Conservation (phyloP, 1,140 invertebrate species). For the Aethina tumida region DNA sequence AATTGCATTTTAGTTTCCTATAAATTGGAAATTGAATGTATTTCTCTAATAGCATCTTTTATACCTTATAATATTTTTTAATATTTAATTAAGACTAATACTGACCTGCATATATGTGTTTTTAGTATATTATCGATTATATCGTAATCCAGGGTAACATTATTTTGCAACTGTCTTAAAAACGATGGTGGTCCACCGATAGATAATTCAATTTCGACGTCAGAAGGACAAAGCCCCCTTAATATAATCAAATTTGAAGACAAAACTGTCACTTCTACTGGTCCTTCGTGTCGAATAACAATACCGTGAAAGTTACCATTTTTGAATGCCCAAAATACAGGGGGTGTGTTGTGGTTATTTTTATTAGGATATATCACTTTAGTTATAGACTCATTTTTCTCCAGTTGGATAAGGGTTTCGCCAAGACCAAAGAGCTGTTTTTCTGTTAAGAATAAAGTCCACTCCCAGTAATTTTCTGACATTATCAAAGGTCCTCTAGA, state of each 20-base stretch:
- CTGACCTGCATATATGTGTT: too few relatives aligned
- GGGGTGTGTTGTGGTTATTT: conserved; percentile 22
- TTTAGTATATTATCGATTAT: too few relatives aligned
- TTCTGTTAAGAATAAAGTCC: conserved; percentile 31
- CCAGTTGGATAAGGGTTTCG: conserved; percentile 19
- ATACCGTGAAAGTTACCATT: conserved; percentile 31
- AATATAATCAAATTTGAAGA: conserved; percentile 29
- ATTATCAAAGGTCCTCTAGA: conserved; percentile 34
- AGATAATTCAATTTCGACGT: conserved; percentile 25
- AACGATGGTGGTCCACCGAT: conserved; percentile 24
- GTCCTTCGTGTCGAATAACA: conserved; percentile 26
- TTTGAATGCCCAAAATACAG: conserved; percentile 30
- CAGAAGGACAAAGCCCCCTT: conserved; percentile 21
- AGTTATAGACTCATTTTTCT: conserved; percentile 17
- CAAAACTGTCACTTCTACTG: conserved; percentile 30
- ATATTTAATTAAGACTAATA: too few relatives aligned
- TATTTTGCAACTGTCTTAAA: too few relatives aligned
- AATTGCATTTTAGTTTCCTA: too few relatives aligned
- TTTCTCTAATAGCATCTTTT: too few relatives aligned
- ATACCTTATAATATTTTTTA: too few relatives aligned
- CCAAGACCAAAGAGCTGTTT: conserved; percentile 30
- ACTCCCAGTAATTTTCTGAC: conserved; percentile 38
- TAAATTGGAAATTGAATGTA: too few relatives aligned
- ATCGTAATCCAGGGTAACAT: too few relatives aligned
- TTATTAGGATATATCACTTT: conserved; percentile 31